Evolutionary conservation across 2,888 invertebrate genomes (phyloP).

Genomic region (Ethmia dodecea): DNA sequence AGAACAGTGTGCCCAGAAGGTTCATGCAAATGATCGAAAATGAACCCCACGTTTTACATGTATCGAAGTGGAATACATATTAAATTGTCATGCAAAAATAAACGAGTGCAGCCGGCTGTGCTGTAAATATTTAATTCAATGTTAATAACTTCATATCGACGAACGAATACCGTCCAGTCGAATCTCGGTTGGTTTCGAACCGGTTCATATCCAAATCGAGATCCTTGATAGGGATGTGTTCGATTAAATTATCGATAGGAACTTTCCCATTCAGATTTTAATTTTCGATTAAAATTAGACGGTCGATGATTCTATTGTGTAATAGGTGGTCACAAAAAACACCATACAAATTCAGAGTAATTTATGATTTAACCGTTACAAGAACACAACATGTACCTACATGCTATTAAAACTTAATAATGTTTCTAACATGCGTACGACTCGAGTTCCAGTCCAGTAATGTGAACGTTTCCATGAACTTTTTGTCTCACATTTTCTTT

Average conservation of each 20-base stretch:
- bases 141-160: constrained; percentile 58
- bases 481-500: no score
- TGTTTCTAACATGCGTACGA: no score
- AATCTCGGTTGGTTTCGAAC: constrained; percentile 30
- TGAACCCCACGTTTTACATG: constrained; percentile 39
- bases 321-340: constrained; percentile 5
- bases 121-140: constrained; percentile 64
- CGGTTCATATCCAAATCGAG: constrained; percentile 38
- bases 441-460: no score
- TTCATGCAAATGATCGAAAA: constrained; percentile 48
- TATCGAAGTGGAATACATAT: constrained; percentile 40
- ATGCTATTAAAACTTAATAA: no score
- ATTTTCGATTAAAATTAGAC: constrained; percentile 32
- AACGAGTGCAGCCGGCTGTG: constrained; percentile 45
- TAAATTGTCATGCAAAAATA: constrained; percentile 67
- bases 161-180: constrained; percentile 22
- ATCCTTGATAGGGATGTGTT: constrained; percentile 32
- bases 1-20: constrained; percentile 49
- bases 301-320: constrained; percentile 11
- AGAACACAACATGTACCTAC: no score
- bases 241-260: constrained; percentile 45
- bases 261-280: constrained; percentile 34
- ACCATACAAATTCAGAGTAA: constrained; percentile 6
- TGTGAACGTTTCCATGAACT: no score
- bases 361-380: constrained; percentile 10